Conservation (phyloP, 2,797 vertebrate species). For the Gobionotothen gibberifrons region DNA sequence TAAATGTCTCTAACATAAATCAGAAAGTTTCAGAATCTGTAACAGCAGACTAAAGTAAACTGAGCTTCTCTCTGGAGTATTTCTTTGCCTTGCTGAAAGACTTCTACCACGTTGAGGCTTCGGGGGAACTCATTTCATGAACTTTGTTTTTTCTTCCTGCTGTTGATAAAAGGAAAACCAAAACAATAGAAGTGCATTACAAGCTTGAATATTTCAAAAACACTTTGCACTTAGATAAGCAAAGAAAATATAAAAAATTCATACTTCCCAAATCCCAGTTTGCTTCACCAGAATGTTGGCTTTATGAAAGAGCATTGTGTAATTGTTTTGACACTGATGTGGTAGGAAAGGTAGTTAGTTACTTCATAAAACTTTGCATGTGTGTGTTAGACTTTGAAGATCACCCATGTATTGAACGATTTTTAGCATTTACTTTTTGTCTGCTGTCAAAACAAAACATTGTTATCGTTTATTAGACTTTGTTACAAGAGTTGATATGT, state of each 20-base stretch:
- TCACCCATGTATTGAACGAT: not conserved
- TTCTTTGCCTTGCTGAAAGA: slow-evolving; percentile 4
- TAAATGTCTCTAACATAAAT: slow-evolving; percentile 24
- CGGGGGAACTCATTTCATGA: not conserved
- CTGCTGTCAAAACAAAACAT: too few species aligned
- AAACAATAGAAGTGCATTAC: slow-evolving; percentile 71
- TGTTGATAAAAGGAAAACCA: slow-evolving; percentile 36
- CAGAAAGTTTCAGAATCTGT: slow-evolving; percentile 3
- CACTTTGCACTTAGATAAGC: slow-evolving; percentile 65
- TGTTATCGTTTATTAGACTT: not conserved
- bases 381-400: not conserved
- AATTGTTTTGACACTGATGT: slow-evolving; percentile 22
- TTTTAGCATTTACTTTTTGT: too few species aligned
- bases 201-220: slow-evolving; percentile 76
- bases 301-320: slow-evolving; percentile 62
- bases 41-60: not conserved
- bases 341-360: slow-evolving; percentile 1
- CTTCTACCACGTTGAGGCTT: slow-evolving; percentile 9
- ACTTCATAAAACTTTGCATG: not conserved
- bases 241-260: slow-evolving; percentile 74
- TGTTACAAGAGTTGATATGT: not conserved
- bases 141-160: slow-evolving; percentile 55
- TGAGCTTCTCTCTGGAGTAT: slow-evolving; percentile 5
- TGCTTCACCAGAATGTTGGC: slow-evolving; percentile 57
- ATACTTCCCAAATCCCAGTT: slow-evolving; percentile 64